Evolutionary conservation across 1,140 invertebrate genomes (phyloP), one percentile per base, ranked within the genome.

Genomic region (Lethrus apterus): DNA sequence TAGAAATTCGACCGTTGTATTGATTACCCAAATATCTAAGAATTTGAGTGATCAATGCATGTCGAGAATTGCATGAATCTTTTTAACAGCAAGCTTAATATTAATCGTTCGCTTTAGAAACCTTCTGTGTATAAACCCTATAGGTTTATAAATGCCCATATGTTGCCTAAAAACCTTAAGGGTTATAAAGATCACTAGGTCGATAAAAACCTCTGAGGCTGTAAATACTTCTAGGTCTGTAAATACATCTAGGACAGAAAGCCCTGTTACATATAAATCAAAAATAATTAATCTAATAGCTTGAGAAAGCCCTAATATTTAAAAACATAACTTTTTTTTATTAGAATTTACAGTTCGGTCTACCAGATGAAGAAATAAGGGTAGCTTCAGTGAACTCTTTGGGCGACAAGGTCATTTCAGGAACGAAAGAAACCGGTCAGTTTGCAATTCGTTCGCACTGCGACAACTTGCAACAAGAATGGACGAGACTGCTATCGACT

Each of bases 331-430:
- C n/a, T 53, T 46, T 41, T 21, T 31, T 26, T 41, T 41, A 56
- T 8, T 63, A 80, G 74, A 89, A 88, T 64, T 67, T 94, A 7
- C 74, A 88, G 59, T 66, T 81, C 5, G 85, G 73, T 57, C 63
- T 94, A 29, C 81, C 84, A 0, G 91, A 95, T 64, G 92, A 95
- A 60, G 86, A 92, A 58, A 80, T 79, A 2, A 77, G 89, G 44
- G 79, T 95, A 5, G 77, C 82, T 51, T 80, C 83, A 58, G 87
- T 94, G 29, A 75, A 86, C 33, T 70, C 70, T 15, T 64, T 94
- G 4, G 89, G 89, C 2, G 86, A 93, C 60, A 92, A 90, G 67
- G 91, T 97, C 0, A 78, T 96, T 40, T 87, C 89, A 2, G 86
- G 86, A 26, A 96, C 93, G 0, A 72, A 89, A 26, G 83, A 86